Evolutionary conservation across 2,113 vertebrate species (phyloP).

Genomic region (Clupea harengus): DNA sequence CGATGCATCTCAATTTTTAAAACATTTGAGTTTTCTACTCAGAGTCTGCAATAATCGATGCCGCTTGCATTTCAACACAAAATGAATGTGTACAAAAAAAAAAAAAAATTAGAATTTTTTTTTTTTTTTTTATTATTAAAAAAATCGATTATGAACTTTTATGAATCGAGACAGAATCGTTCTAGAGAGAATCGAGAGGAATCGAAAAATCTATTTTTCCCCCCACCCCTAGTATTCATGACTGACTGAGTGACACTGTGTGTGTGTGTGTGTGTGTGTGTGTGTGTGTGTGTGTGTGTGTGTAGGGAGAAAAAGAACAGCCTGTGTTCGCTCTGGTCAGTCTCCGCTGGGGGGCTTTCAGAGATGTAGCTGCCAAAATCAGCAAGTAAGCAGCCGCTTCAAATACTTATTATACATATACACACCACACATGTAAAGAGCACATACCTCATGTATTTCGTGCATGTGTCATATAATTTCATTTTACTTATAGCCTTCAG

Average conservation of each 20-base stretch:
- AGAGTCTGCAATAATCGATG: no score
- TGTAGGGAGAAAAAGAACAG: constrained; percentile 88
- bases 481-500: not conserved
- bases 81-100: no score
- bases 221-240: no score
- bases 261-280: constrained; percentile 9
- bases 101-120: no score
- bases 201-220: no score
- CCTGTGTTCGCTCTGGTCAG: constrained; percentile 90
- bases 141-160: no score
- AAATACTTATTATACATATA: not conserved
- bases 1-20: no score
- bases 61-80: no score
- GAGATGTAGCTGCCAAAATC: constrained; percentile 82
- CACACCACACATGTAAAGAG: not conserved
- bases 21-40: no score
- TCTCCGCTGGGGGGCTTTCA: constrained; percentile 92
- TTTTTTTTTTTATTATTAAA: no score
- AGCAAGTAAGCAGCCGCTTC: constrained; percentile 81
- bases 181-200: no score
- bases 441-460: not conserved
- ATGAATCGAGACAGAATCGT: no score
- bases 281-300: not conserved
- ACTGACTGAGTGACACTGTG: not conserved
- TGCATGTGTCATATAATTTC: not conserved